These are phyloP conservation scores for Meriones unguiculatus DNA, from an alignment of 2,113 vertebrate genomes.

Conservation along the genomic window DNA sequence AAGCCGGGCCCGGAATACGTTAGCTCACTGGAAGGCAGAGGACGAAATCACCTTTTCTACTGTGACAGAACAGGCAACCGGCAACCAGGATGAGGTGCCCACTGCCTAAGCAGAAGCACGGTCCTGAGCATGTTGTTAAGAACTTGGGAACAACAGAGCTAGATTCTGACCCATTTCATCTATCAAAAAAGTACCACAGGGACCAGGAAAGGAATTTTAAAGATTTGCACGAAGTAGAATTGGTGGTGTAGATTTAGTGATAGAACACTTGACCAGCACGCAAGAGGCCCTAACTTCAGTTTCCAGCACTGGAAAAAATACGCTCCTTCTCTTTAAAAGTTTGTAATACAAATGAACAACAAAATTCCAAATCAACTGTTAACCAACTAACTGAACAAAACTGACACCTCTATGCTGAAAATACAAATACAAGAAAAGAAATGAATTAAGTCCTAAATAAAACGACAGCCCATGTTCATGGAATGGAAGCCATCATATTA, in stretches of 20 bases:
- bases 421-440: neutral
- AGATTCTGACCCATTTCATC: neutral
- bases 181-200: neutral
- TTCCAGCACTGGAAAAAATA: neutral
- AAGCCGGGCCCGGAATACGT: neutral
- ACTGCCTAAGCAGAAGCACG: neutral
- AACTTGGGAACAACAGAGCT: neutral
- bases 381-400: neutral
- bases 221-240: neutral
- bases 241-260: neutral
- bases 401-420: neutral
- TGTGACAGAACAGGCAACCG: neutral
- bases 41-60: neutral
- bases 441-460: slow-evolving; percentile 4
- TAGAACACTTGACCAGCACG: neutral
- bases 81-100: neutral
- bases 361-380: neutral
- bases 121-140: neutral
- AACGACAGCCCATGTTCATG: neutral
- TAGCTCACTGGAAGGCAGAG: neutral
- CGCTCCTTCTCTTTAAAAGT: neutral
- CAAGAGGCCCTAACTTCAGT: neutral
- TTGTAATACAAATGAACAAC: neutral
- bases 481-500: neutral
- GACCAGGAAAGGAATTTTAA: neutral